Percentiles rank a stretch among this genome's conserved stretches.
These are phyloP conservation scores for Miltochrista miniata DNA, from an alignment of 2,888 invertebrate species.

Conservation along the genomic window DNA sequence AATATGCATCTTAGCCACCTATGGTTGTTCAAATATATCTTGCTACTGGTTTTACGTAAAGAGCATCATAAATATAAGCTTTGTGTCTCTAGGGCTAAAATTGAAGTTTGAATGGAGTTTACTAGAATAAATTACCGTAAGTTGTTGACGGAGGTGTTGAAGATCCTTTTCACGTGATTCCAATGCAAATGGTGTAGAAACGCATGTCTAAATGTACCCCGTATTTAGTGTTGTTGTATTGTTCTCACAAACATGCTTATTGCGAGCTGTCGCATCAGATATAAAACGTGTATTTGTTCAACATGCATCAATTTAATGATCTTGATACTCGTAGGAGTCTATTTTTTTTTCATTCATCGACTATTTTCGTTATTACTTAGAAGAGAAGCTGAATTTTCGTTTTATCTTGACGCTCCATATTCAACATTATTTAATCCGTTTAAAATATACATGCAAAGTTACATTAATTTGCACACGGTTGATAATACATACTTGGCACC, in stretches of 20 bases:
- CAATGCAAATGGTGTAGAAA: constrained; percentile 45
- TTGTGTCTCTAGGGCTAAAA: constrained; percentile 15
- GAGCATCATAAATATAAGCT: constrained; percentile 18
- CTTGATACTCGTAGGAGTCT: constrained; percentile 18
- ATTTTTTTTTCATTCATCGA: not conserved
- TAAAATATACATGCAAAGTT: no score
- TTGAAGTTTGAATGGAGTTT: constrained; percentile 15
- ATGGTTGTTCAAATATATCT: constrained; percentile 20
- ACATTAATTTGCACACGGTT: no score
- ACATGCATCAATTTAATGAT: constrained; percentile 13
- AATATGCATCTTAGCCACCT: constrained; percentile 18
- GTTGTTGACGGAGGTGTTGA: constrained; percentile 36
- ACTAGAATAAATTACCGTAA: constrained; percentile 29
- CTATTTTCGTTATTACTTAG: not conserved
- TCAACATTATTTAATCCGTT: no score
- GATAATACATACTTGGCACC: no score
- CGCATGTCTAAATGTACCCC: constrained; percentile 39
- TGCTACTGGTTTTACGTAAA: constrained; percentile 41
- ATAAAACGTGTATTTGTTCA: constrained; percentile 44
- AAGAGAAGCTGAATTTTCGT: no score
- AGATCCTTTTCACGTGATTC: constrained; percentile 42
- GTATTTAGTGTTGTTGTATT: constrained; percentile 56
- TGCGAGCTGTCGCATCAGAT: constrained; percentile 52
- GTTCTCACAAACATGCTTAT: constrained; percentile 58
- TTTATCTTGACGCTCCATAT: no score